Conservation (phyloP, 2,797 vertebrate species). For the Meda fulgida region DNA sequence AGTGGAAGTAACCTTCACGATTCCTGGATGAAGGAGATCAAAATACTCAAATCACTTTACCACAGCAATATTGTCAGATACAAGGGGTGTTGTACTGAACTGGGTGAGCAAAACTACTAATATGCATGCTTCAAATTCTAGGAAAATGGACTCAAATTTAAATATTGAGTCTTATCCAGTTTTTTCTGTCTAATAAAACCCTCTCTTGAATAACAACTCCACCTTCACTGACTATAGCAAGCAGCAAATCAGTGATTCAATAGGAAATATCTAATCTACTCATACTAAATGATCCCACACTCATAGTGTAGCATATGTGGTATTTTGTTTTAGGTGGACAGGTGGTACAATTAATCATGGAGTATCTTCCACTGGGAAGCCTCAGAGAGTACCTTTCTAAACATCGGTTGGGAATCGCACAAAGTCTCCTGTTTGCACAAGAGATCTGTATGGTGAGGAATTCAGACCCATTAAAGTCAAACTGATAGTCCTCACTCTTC, state of each 20-base stretch:
- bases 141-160: neutral
- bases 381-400: slow-evolving; percentile 87
- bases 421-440: slow-evolving; percentile 88
- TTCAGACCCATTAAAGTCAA: neutral
- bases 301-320: neutral
- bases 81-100: slow-evolving; percentile 91
- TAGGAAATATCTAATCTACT: neutral
- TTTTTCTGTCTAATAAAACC: neutral
- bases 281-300: neutral
- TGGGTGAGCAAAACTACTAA: slow-evolving; percentile 74
- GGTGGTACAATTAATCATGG: slow-evolving; percentile 94
- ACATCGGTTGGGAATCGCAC: slow-evolving; percentile 75
- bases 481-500: neutral
- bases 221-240: neutral
- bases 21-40: slow-evolving; percentile 89
- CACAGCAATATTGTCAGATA: slow-evolving; percentile 95
- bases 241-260: neutral
- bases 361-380: slow-evolving; percentile 91
- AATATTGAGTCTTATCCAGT: neutral
- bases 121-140: neutral
- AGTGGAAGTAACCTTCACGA: slow-evolving; percentile 74
- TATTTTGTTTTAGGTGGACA: slow-evolving; percentile 81
- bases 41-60: slow-evolving; percentile 88
- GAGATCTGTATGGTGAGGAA: slow-evolving; percentile 90
- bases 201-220: neutral